Evolutionary conservation across 2,888 invertebrate species (phyloP), one percentile per base, ranked within the genome.

Genomic region (Tetranychus piercei): DNA sequence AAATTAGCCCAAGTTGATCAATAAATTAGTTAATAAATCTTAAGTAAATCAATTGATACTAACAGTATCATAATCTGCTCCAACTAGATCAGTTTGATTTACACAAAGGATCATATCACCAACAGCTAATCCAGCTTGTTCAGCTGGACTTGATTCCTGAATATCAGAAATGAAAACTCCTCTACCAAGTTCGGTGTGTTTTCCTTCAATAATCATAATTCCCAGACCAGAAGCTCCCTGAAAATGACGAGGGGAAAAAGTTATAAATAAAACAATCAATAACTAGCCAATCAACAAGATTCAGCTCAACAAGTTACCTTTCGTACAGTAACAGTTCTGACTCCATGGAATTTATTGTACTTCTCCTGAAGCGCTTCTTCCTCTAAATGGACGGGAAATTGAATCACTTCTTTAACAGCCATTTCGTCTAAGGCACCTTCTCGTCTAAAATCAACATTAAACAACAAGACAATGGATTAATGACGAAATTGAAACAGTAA

Each of bases 81-180:
- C 91, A 20, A 92, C 85, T 74, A 93, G 84, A 34, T 93, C 90
- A 81, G 96, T 94, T 80, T 91, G 90, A 84, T 99, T 99, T 73
- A 97, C 93, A 70, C 93, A 90, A 77, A 99, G 85, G 78, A 99
- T 90, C 90, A 97, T 92, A 84, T 99, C 97, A 77, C 97, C 97
- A 75, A 96, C 94, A 85, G 91, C 90, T 72, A 99, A 86, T 74
- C 96, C 94, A 80, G 91, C 92, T 90, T 77, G 78, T 76, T 79
- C 78, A 8, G 80, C 93, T 23, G 89, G 88, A 80, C 92, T 92
- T 80, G 90, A 91, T 81, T 91, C 92, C 80, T 93, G 92, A 77
- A 94, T 88, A 83, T 94, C 93, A 6, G 93, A 93, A 79, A 94
- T 89, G 84, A 94, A 94, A 82, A 94, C 93, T 76, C 93, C 93